A percentile compares a stretch with the other conserved stretches of the same genome.
Evolutionary conservation across 2,888 invertebrate genomes (phyloP).

Genomic region (Maniola hyperantus): DNA sequence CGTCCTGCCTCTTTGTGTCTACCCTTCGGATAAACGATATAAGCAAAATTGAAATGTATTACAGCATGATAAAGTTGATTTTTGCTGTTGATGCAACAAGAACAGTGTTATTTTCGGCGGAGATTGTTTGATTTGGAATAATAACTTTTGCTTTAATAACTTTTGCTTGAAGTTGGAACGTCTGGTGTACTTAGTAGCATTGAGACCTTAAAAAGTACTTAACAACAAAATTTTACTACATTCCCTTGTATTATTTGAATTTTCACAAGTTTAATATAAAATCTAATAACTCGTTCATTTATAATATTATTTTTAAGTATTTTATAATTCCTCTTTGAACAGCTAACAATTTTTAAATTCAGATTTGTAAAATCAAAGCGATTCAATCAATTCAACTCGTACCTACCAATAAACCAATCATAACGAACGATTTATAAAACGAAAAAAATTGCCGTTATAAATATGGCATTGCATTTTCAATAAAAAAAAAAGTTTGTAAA

Average conservation of each 20-base stretch:
- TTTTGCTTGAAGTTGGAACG: conserved; percentile 10
- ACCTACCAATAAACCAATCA: not conserved
- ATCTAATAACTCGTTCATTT: not conserved
- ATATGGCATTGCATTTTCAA: conserved; percentile 8
- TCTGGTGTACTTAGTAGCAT: not conserved
- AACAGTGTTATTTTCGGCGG: conserved; percentile 11
- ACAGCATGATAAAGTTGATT: conserved; percentile 11
- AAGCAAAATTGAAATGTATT: conserved; percentile 29
- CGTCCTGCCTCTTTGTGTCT: conserved; percentile 42
- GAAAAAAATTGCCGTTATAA: conserved; percentile 5
- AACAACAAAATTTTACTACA: not conserved
- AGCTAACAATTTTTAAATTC: not conserved
- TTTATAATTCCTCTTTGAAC: no score
- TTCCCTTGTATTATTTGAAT: not conserved
- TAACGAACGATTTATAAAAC: not conserved
- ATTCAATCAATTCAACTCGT: not conserved
- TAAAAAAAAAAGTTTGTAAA: conserved; percentile 10
- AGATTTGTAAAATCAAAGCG: conserved; percentile 1
- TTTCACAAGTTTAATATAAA: not conserved
- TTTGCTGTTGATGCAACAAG: not conserved
- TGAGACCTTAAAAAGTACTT: not conserved
- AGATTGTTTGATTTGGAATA: conserved; percentile 27
- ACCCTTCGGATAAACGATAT: conserved; percentile 35
- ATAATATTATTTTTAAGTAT: not conserved
- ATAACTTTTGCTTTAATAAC: conserved; percentile 26